Base-by-base conservation (phyloP, 2,797 vertebrate genomes). In the Gallinago solitaria region DNA sequence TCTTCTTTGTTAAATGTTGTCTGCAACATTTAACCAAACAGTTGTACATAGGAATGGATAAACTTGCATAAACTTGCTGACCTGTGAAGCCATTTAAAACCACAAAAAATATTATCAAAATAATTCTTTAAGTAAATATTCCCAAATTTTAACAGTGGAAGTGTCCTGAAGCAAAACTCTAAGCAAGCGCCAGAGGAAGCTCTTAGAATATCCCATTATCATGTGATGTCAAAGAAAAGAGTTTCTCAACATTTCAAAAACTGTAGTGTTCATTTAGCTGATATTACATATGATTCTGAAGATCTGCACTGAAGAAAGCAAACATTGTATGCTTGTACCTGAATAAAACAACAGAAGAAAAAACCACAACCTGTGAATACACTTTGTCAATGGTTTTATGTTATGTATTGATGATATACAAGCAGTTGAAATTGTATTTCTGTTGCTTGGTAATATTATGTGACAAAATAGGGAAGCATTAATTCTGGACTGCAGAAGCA, bases 351-450 rank as follows among this genome's bases (percentile, higher is more conserved):
- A 25, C 15, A 47, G 30, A 47, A 83, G 10, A 41, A 35, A n/a
- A 53, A n/a, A 5, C 0, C 6, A 50, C 9, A 53, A 8, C 4
- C 5, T 57, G 23, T 16, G 21, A 12, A 20, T 50, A 50, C 3
- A 17, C 3, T 15, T 67, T 41, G 11, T n/a, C 35, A 59, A 35
- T 15, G 8, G 2, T 54, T 83, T 73, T 59, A 35, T 23, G 4
- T 73, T 59, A 35, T 23, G 4, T 7, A 30, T 43, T 19, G 19
- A 60, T 54, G 12, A 4, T 15, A 24, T 1, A 16, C 12, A 75
- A 65, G 4, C 17, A 11, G 24, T n/a, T 54, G 51, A 69, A 79
- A 53, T 20, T 1, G 9, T 33, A 33, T n/a, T 71, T n/a, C n/a
- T 16, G 8, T 67, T 60, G 9, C 12, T 24, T 60, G n/a, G 6